Evolutionary conservation across 2,888 invertebrate species (phyloP), one percentile per base, ranked within the genome.

Genomic region (Muscina levida): DNA sequence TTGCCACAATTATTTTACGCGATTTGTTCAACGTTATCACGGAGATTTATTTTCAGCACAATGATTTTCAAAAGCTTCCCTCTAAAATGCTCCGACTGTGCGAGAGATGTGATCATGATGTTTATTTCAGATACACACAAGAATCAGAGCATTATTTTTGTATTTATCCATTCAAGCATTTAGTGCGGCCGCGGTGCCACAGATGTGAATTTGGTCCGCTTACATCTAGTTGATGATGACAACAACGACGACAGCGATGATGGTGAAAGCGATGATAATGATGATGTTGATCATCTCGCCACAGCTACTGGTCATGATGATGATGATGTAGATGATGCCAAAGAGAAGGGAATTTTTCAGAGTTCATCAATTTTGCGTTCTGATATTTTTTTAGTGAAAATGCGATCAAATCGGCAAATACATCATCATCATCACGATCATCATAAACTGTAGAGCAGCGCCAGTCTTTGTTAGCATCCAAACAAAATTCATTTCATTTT

Each of bases 111-210:
- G n/a, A n/a, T n/a, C n/a, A n/a, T n/a, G n/a, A n/a, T 51, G 19
- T 31, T 24, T 57, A 56, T 74, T 26, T 70, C 24, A 57, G 51
- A 73, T 62, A 57, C 24, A 56, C 17, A 67, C 44, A 39, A 76
- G 48, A 74, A 74, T 72, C 77, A 77, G 77, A 81, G 67, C 71
- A 81, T 74, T 71, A 77, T 74, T 68, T 77, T 74, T 81, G 74
- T 81, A 62, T 77, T 81, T 74, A 62, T 75, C 74, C 74, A 77
- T 59, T 81, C 67, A 81, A 81, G 77, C 81, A 65, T 75, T 62
- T 37, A 68, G 57, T 62, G 62, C 13, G 62, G 62, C 10, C n/a
- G 5, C n/a, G n/a, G n/a, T n/a, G n/a, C 31, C 19, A 10, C 62
- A 42, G 11, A 62, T 62, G 62, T 4, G 13, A 19, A 1, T n/a